Conservation (phyloP, 2,888 invertebrate species). For the Saturnia japonica region DNA sequence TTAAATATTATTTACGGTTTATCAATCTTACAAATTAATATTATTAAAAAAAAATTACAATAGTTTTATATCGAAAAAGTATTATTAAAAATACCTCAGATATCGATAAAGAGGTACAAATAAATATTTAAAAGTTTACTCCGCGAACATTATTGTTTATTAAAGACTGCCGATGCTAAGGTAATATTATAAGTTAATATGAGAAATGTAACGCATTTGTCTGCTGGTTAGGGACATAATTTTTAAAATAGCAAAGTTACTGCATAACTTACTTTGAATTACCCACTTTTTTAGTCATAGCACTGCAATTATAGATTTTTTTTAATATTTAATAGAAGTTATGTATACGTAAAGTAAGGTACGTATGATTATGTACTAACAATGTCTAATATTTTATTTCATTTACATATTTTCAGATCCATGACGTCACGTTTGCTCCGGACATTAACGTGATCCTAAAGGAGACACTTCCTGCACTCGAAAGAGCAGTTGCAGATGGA, state of each 20-base stretch:
- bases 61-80: too few relatives aligned
- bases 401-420: conserved; percentile 84
- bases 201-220: neutral
- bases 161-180: neutral
- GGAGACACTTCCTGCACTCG: conserved; percentile 92
- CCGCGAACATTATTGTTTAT: neutral
- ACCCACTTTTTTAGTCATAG: neutral
- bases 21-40: too few relatives aligned
- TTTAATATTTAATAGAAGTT: neutral
- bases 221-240: neutral
- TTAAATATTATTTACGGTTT: too few relatives aligned
- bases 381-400: neutral
- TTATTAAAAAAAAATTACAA: too few relatives aligned
- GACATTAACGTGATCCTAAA: conserved; percentile 88
- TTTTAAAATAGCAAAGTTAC: neutral
- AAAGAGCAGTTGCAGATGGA: conserved; percentile 86
- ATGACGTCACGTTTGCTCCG: conserved; percentile 94
- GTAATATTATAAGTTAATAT: neutral
- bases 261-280: neutral
- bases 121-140: too few relatives aligned
- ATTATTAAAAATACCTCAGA: too few relatives aligned
- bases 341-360: neutral
- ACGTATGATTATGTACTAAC: neutral
- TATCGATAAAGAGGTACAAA: too few relatives aligned
- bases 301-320: neutral